Percentiles rank a stretch among this genome's conserved stretches.
Evolutionary conservation across 2,797 vertebrate species (phyloP).

Genomic region (Melanogrammus aeglefinus): DNA sequence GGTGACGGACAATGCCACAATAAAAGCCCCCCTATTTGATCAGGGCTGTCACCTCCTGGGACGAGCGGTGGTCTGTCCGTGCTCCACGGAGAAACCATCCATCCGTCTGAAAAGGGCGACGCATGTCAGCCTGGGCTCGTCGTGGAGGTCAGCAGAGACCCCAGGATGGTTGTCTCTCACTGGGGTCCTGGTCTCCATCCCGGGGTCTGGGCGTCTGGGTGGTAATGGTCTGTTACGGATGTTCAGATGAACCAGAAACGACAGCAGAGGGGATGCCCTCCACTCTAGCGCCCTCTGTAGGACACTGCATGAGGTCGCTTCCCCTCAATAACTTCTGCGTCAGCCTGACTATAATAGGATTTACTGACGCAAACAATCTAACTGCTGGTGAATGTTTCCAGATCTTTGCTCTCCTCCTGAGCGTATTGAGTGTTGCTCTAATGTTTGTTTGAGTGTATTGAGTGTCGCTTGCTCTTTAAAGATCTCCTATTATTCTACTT

Average conservation of each 20-base stretch:
- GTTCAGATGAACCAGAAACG: background rate
- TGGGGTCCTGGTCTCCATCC: no score
- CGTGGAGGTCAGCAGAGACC: background rate
- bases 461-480: no score
- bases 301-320: no score
- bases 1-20: background rate
- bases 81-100: background rate
- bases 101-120: background rate
- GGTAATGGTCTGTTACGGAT: no score
- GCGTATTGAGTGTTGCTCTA: no score
- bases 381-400: background rate
- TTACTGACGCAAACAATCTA: background rate
- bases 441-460: no score
- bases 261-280: background rate
- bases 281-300: no score
- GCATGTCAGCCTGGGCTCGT: background rate
- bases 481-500: no score
- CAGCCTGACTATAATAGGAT: background rate
- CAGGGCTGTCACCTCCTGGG: background rate
- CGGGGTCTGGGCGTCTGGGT: no score
- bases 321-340: background rate
- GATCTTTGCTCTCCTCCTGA: no score
- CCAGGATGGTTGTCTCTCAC: no score
- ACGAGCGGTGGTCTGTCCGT: background rate
- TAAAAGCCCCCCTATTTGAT: background rate